These are phyloP conservation scores for Ormyrus rosae DNA, from an alignment of 2,888 invertebrate species.

Conservation along the genomic window DNA sequence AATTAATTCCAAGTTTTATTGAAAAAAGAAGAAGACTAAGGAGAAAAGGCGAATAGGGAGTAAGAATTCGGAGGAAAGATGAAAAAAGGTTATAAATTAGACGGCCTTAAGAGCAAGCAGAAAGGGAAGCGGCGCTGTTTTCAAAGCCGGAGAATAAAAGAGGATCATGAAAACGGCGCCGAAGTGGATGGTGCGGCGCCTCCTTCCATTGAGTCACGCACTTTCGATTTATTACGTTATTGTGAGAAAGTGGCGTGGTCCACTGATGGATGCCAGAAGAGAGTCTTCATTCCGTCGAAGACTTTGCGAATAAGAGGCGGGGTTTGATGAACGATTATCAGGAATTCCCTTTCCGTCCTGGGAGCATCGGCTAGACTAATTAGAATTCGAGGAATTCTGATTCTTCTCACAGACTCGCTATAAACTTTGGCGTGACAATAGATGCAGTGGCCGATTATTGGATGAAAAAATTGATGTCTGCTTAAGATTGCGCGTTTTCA, in stretches of 20 bases:
- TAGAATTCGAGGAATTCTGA: too few relatives aligned
- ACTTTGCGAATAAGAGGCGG: conserved; percentile 1
- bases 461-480: too few relatives aligned
- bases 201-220: conserved; percentile 28
- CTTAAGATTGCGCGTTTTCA: too few relatives aligned
- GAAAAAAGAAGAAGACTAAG: conserved; percentile 16
- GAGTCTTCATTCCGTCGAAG: background rate
- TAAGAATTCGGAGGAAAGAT: background rate
- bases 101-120: background rate
- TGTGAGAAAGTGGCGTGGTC: conserved; percentile 30
- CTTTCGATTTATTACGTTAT: conserved; percentile 52
- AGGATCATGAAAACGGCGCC: conserved; percentile 45
- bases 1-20: conserved; percentile 32
- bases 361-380: too few relatives aligned
- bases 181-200: conserved; percentile 18
- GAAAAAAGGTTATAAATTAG: conserved; percentile 39
- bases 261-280: conserved; percentile 16
- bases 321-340: background rate
- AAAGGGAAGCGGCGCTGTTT: conserved; percentile 13
- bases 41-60: background rate
- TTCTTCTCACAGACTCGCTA: too few relatives aligned
- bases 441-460: too few relatives aligned
- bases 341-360: too few relatives aligned
- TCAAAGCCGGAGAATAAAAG: conserved; percentile 21
- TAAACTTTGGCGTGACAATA: too few relatives aligned